Base-by-base conservation (phyloP, 2,888 invertebrate species). In the Drosophila nr. fundita region DNA sequence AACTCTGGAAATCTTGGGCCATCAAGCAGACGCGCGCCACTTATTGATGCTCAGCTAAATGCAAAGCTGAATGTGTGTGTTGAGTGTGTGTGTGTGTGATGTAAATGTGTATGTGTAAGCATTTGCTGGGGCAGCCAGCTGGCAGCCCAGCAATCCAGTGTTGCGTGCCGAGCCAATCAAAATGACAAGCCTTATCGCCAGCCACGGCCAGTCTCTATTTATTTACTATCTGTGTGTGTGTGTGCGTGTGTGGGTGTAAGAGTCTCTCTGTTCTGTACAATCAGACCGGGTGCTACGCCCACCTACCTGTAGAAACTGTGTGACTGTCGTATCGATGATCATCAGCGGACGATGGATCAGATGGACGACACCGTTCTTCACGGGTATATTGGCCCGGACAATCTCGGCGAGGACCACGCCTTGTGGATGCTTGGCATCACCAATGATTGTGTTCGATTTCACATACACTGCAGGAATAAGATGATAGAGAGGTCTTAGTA, bases 331-430 rank as follows among this genome's bases (percentile, higher is more conserved):
- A 90, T 98, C 98, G 60, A 98, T 97, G 68, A 98, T 96, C 96
- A 98, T 97, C 21, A 98, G 94, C 0, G 98, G 98, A 78, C 97
- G 95, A 88, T 97, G 97, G 82, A 98, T 98, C 76, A 99, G 95
- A 93, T 99, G 98, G 6, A 98, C 96, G 0, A 98, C 98, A 38
- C 98, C 98, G 90, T 98, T 98, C 90, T 95, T 96, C 34, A 98
- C 97, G 0, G 98, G 98, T 80, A 98, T 98, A 93, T 98, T 98
- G 38, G 96, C 96, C 91, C 96, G 95, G 11, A 98, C 96, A 74
- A 98, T 97, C 93, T 97, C 97, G 1, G 98, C 97, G 76, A 98
- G 93, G 1, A 98, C 98, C 4, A 97, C 97, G 13, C 98, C 98
- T 61, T 95, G 95, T 18, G 96, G 95, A 92, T 98, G 97, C 81